Base-by-base conservation (phyloP, 2,888 invertebrate species). In the Pocota personata region DNA sequence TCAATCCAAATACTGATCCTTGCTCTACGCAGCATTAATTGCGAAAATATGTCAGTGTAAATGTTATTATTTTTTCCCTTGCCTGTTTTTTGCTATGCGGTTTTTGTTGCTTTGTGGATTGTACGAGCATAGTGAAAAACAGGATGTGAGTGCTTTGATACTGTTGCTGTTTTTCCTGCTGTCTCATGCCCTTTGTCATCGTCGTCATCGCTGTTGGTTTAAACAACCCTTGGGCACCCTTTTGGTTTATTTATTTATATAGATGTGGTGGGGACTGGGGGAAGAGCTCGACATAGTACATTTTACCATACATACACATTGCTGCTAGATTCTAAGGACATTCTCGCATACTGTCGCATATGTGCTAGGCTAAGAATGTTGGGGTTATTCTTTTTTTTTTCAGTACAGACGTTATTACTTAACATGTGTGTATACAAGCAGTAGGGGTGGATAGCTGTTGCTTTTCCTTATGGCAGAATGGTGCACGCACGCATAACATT, bases 11-110 rank as follows among this genome's bases (percentile, higher is more conserved):
- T 71, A 60, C 82, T 83, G 72, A 83, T 83, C 73, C 73, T 84
- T 79, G 55, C 69, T 84, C 79, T 84, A 79, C 79, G 79, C 79
- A 82, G 75, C 82, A 79, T 84, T 79, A 84, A 84, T 84, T 84
- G 79, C 83, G 64, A 84, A 84, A 84, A 79, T 84, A 84, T 84
- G 83, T 84, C 83, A 84, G 75, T 73, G 73, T 64, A 84, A 84
- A 84, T 75, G 67, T 79, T 84, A 69, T 79, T 73, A 62, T 73
- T 62, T 60, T 71, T 60, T 16, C 60, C 40, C 19, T 55, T 62
- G 35, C 21, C 46, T 69, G 43, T 40, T 64, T 69, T 69, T 67
- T 57, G 75, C 37, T 19, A 24, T 79, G 21, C 69, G 83, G 73
- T 69, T 79, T 73, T 67, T 55, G 83, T 83, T 72, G 72, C 37